Base-by-base conservation (phyloP, 2,797 vertebrate genomes). In the Salarias fasciatus region DNA sequence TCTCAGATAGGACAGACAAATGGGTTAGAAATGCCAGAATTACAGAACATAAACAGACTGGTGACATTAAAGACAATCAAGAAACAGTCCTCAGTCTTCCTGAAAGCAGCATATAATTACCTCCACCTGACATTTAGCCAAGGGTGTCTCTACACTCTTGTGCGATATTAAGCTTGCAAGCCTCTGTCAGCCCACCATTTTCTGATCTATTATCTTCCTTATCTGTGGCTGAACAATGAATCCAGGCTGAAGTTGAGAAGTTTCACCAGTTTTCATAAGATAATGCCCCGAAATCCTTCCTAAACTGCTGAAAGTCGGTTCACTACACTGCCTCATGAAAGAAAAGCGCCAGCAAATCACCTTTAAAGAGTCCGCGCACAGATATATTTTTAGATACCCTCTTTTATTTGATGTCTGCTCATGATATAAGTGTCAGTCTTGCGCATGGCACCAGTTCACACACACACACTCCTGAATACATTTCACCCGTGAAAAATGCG, bases 251-350 rank as follows among this genome's bases (percentile, higher is more conserved):
- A 51, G 18, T 43, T 38, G n/a, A 57, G 11, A 41, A 40, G 35
- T 45, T 71, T 63, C 42, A 40, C 33, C 30, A 13, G 8, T 36
- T 69, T 66, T 63, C 18, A 69, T 13, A 40, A 24, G 8, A 42
- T 4, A 4, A 40, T n/a, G 10, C n/a, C n/a, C 0, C 1, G 35
- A 37, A 28, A 13, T 37, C 47, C 18, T 45, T 14, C 13, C 13
- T 11, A 11, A 30, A 41, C 37, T 36, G 5, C 4, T 15, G 14
- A 38, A 1, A 38, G 11, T 24, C 37, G 29, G 48, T 38, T 28
- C 18, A 35, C 29, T 30, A 24, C 29, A 40, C 14, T 5, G 2
- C 18, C 33, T 56, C 55, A 7, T 24, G 43, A 4, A 8, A 41
- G 18, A 50, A 6, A 4, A 5, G 6, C 13, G 10, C 6, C 33